A percentile compares a stretch with the other conserved stretches of the same genome.
phyloP scores from a whole-genome alignment of 1,140 invertebrate species.

The Drosophila arizonae region DNA sequence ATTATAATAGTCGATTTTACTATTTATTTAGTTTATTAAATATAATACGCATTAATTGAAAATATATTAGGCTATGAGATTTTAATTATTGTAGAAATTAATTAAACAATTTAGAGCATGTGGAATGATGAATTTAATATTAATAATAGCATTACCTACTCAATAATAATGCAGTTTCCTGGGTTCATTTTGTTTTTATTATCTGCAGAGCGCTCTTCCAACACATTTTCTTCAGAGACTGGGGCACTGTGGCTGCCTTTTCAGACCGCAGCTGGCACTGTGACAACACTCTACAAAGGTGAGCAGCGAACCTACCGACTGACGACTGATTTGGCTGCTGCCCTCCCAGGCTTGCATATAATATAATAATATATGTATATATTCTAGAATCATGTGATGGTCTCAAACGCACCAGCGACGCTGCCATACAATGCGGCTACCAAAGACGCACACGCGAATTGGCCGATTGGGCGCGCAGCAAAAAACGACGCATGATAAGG shows the following conservation, averaged over 20 bases:
- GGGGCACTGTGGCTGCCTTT: constrained; percentile 90
- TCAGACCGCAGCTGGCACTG: constrained; percentile 91
- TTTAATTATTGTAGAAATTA: no score
- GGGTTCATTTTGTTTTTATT: background rate
- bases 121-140: no score
- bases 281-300: constrained; percentile 92
- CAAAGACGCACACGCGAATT: constrained; percentile 90
- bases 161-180: background rate
- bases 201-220: constrained; percentile 70
- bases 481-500: constrained; percentile 87
- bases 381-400: constrained; percentile 89
- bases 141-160: no score
- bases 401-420: constrained; percentile 87
- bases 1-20: no score
- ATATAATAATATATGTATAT: no score
- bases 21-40: no score
- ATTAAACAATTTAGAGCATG: no score
- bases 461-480: constrained; percentile 90
- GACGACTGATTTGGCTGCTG: background rate
- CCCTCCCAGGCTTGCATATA: background rate
- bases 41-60: no score
- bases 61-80: no score
- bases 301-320: constrained; percentile 34
- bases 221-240: constrained; percentile 83
- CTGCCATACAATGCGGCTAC: constrained; percentile 88